Evolutionary conservation across 1,140 invertebrate genomes (phyloP).

Genomic region (Ceratosolen fusciceps): DNA sequence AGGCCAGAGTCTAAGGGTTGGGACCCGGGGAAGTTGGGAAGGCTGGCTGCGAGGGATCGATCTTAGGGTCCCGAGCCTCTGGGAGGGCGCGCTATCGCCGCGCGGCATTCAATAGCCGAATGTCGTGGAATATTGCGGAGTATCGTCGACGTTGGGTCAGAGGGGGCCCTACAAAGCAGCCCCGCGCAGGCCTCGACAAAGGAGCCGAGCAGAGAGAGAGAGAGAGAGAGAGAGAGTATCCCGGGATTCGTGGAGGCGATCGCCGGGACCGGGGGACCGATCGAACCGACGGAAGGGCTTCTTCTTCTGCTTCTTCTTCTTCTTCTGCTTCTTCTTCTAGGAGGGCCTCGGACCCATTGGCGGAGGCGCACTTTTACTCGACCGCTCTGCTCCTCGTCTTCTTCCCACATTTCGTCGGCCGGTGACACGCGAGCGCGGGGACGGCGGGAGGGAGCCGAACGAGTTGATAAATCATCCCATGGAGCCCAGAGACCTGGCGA

Average conservation of each 20-base stretch:
- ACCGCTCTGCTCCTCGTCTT: too few relatives aligned
- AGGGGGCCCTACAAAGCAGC: neutral
- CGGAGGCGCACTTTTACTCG: neutral
- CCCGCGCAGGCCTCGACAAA: conserved; percentile 5
- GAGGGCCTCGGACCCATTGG: neutral
- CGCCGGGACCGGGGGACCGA: conserved; percentile 55
- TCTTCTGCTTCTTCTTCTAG: too few relatives aligned
- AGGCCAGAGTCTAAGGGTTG: neutral
- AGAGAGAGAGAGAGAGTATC: conserved; percentile 11
- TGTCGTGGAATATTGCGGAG: neutral
- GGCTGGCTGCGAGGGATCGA: too few relatives aligned
- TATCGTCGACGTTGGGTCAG: conserved; percentile 4
- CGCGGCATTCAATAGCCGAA: neutral
- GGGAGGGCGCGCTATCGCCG: neutral
- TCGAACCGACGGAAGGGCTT: conserved; percentile 50
- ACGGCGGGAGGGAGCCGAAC: neutral
- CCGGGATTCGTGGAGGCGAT: conserved; percentile 55
- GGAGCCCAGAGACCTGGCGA: neutral
- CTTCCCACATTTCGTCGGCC: conserved; percentile 36
- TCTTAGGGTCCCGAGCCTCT: neutral
- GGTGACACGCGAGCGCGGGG: neutral
- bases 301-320: too few relatives aligned
- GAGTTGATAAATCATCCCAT: conserved; percentile 45
- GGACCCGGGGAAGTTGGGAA: too few relatives aligned
- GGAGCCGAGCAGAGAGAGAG: neutral